Evolutionary conservation across 23 tunicate species (phyloP).

Genomic region (Styela plicata): DNA sequence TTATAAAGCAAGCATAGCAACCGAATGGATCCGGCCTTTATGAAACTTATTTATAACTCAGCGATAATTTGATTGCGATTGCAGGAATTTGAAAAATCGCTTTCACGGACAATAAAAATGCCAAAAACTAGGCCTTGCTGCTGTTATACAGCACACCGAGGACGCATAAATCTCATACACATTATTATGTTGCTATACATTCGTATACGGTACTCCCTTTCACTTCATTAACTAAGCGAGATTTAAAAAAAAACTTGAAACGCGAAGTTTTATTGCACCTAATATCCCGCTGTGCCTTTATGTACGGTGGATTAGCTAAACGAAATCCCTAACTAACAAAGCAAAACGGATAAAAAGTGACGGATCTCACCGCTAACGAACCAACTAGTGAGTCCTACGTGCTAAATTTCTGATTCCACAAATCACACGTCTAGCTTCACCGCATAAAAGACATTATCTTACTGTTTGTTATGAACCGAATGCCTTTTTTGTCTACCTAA

Average conservation of each 20-base stretch:
- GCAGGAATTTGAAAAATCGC: no score
- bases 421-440: no score
- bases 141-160: not conserved
- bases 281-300: not conserved
- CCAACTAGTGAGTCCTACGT: no score
- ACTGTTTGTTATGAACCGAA: no score
- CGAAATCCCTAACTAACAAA: not conserved
- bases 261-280: not conserved
- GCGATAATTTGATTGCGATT: no score
- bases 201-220: not conserved
- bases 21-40: no score
- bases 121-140: not conserved
- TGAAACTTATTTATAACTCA: no score
- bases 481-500: no score
- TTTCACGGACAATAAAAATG: not conserved
- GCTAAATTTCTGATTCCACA: no score
- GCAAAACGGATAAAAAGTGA: not conserved
- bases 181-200: no score
- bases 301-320: not conserved
- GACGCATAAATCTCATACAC: not conserved
- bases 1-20: no score
- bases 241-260: not conserved
- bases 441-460: no score
- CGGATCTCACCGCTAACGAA: not conserved
- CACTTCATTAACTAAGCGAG: not conserved